Evolutionary conservation across 2,888 invertebrate species (phyloP).

Genomic region (Pemphredon lugubris): DNA sequence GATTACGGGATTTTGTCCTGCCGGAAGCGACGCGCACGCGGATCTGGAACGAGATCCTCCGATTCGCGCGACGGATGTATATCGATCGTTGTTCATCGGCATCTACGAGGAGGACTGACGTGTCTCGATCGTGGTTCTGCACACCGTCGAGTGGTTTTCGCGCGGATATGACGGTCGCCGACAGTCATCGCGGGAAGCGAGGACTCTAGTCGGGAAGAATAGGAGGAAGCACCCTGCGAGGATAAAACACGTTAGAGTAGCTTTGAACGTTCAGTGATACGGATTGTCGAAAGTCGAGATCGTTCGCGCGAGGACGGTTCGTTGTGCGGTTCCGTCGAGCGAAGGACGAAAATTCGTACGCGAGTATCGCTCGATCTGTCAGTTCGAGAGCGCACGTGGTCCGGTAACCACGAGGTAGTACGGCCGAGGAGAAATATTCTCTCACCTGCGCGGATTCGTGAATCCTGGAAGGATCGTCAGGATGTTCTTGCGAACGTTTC

Average conservation of each 20-base stretch:
- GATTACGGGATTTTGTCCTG: too few relatives aligned
- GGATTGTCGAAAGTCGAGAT: background rate
- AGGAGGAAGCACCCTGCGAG: background rate
- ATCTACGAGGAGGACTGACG: too few relatives aligned
- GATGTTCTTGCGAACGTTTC: conserved; percentile 66
- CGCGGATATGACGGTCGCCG: too few relatives aligned
- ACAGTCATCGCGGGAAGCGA: background rate
- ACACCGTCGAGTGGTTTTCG: too few relatives aligned
- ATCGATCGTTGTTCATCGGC: background rate
- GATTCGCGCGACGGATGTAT: background rate
- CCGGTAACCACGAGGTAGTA: conserved; percentile 48
- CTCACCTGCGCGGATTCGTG: background rate
- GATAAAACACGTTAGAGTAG: background rate
- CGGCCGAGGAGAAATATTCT: background rate
- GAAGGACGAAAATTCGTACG: conserved; percentile 26
- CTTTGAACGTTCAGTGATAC: too few relatives aligned
- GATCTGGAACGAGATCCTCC: too few relatives aligned
- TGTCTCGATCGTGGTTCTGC: too few relatives aligned
- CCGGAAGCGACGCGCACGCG: too few relatives aligned
- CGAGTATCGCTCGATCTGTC: too few relatives aligned
- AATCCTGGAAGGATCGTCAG: conserved; percentile 23
- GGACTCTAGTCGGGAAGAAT: conserved; percentile 32
- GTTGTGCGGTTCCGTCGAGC: conserved; percentile 6
- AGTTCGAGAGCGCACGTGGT: conserved; percentile 53
- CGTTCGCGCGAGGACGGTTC: background rate